Evolutionary conservation across 2,797 vertebrate species (phyloP).

Genomic region (Coregonus sp.): DNA sequence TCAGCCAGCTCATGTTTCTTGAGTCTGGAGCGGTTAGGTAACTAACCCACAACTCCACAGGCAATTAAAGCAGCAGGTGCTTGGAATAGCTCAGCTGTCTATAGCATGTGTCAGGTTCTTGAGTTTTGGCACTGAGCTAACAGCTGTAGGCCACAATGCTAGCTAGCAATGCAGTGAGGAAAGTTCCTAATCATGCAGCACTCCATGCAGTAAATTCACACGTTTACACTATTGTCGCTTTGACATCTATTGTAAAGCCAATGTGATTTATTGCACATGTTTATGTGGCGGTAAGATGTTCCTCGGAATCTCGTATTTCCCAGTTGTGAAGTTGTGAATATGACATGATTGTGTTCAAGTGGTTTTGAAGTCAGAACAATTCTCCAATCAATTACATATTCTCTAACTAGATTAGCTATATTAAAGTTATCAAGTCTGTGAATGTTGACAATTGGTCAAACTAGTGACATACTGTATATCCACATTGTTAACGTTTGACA

Average conservation of each 20-base stretch:
- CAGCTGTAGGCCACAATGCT: constrained; percentile 49
- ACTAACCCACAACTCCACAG: constrained; percentile 28
- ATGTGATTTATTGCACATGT: not conserved
- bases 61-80: constrained; percentile 66
- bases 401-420: too few species aligned
- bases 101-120: constrained; percentile 27
- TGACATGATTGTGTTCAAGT: too few species aligned
- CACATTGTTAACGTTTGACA: too few species aligned
- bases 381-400: too few species aligned
- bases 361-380: too few species aligned
- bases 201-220: not conserved
- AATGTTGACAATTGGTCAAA: too few species aligned
- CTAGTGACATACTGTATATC: too few species aligned
- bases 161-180: not conserved
- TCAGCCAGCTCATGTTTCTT: constrained; percentile 42
- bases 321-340: too few species aligned
- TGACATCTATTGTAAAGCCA: not conserved
- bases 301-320: too few species aligned
- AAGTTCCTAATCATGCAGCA: not conserved
- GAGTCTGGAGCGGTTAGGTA: constrained; percentile 19
- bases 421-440: too few species aligned
- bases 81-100: constrained; percentile 25
- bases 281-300: not conserved
- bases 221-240: not conserved
- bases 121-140: constrained; percentile 14